Percentiles rank a stretch among this genome's conserved stretches.
Conservation (phyloP, 1,140 invertebrate genomes). For the Lepidostoma basale region DNA sequence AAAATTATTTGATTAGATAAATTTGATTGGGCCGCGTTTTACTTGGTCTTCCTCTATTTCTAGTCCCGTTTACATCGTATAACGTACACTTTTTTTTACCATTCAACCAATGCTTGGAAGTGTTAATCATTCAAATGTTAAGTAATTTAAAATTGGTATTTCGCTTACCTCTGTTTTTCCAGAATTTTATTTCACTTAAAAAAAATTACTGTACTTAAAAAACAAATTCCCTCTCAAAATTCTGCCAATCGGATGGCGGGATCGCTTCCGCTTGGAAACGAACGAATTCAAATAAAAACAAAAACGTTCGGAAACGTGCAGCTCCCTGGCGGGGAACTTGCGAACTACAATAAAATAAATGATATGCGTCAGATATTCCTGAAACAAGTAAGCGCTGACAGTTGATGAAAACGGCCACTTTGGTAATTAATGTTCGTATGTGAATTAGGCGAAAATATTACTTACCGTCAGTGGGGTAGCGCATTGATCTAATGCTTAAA, state of each 20-base stretch:
- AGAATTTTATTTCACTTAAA: too few species aligned
- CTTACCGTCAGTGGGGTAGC: not conserved
- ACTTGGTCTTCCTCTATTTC: too few species aligned
- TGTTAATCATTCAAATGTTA: too few species aligned
- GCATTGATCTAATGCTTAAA: slow-evolving; percentile 12
- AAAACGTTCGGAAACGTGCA: slow-evolving; percentile 1
- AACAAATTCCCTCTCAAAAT: slow-evolving; percentile 5
- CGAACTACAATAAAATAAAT: slow-evolving; percentile 13
- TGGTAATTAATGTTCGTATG: slow-evolving; percentile 24
- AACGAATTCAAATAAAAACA: slow-evolving; percentile 16
- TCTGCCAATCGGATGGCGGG: not conserved
- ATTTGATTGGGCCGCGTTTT: too few species aligned
- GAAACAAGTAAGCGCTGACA: not conserved
- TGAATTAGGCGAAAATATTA: not conserved
- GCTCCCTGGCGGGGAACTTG: slow-evolving; percentile 10
- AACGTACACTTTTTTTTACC: too few species aligned
- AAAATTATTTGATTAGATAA: too few species aligned
- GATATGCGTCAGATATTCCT: not conserved
- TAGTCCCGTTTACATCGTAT: too few species aligned
- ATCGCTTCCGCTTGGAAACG: slow-evolving; percentile 7
- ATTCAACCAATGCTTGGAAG: too few species aligned
- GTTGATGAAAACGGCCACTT: slow-evolving; percentile 25
- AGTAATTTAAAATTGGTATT: too few species aligned
- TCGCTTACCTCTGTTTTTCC: too few species aligned
- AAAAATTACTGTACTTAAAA: too few species aligned